A percentile compares a stretch with the other conserved stretches of the same genome.
These are phyloP conservation scores for Leptothorax acervorum DNA, from an alignment of 2,888 invertebrate species.

Conservation along the genomic window DNA sequence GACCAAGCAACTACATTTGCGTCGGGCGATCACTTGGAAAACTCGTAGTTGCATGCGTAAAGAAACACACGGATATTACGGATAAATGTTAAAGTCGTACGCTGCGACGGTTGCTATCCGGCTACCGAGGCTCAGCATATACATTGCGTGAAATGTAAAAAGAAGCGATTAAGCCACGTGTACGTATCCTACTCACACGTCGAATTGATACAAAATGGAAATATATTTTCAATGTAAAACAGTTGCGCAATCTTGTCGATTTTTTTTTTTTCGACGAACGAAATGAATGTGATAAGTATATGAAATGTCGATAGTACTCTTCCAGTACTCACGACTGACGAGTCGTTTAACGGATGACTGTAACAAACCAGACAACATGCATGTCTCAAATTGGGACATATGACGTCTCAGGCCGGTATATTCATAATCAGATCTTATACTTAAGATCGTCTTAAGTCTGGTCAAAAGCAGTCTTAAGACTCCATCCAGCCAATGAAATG, in stretches of 20 bases:
- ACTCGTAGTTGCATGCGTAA: constrained; percentile 11
- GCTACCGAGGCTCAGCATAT: constrained; percentile 48
- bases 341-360: no score
- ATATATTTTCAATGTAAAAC: constrained; percentile 76
- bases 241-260: constrained; percentile 3
- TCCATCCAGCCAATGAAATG: no score
- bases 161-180: constrained; percentile 46
- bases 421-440: no score
- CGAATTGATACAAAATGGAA: constrained; percentile 66
- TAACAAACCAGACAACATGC: no score
- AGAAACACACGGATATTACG: not conserved
- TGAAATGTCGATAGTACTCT: not conserved
- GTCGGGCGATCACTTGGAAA: not conserved
- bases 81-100: not conserved
- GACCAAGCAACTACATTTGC: constrained; percentile 19
- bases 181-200: constrained; percentile 66
- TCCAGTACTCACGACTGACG: no score
- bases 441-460: no score
- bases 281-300: not conserved
- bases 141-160: constrained; percentile 57
- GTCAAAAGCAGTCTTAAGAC: no score
- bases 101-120: not conserved
- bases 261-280: not conserved
- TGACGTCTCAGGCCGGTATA: no score
- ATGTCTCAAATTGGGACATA: no score